These are phyloP conservation scores for Drosophila sp. DNA, from an alignment of 1,140 invertebrate genomes.

Conservation along the genomic window DNA sequence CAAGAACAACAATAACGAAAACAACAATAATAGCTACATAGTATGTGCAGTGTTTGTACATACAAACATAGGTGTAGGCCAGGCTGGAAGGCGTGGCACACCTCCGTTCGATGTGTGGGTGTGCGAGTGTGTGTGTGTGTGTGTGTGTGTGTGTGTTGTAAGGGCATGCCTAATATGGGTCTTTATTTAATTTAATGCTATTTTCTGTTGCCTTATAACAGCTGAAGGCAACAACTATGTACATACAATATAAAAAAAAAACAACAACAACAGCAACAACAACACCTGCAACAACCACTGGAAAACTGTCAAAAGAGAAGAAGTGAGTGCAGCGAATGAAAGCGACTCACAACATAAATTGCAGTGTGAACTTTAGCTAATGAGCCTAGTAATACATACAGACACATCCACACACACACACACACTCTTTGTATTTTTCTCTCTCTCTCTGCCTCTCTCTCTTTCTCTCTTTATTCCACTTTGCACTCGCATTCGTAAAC, in stretches of 20 bases:
- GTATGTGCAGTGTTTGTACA: background rate
- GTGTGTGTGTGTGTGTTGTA: slow-evolving; percentile 51
- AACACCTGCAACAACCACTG: slow-evolving; percentile 20
- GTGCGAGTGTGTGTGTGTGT: slow-evolving; percentile 29
- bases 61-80: slow-evolving; percentile 33
- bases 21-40: slow-evolving; percentile 17
- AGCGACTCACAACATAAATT: slow-evolving; percentile 8
- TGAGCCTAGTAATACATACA: background rate
- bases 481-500: background rate
- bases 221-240: slow-evolving; percentile 10
- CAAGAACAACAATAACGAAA: slow-evolving; percentile 20
- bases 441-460: background rate
- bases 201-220: slow-evolving; percentile 67
- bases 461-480: background rate
- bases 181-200: slow-evolving; percentile 81
- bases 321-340: slow-evolving; percentile 1
- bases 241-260: too few relatives aligned
- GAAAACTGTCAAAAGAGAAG: slow-evolving; percentile 16
- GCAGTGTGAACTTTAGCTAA: slow-evolving; percentile 6
- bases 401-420: too few relatives aligned
- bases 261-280: slow-evolving; percentile 1
- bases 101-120: background rate
- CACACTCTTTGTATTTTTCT: background rate
- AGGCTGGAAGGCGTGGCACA: slow-evolving; percentile 34
- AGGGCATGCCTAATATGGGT: slow-evolving; percentile 76